These are phyloP conservation scores for Pachycephus smyrnensis DNA, from an alignment of 2,888 invertebrate genomes.

Conservation along the genomic window DNA sequence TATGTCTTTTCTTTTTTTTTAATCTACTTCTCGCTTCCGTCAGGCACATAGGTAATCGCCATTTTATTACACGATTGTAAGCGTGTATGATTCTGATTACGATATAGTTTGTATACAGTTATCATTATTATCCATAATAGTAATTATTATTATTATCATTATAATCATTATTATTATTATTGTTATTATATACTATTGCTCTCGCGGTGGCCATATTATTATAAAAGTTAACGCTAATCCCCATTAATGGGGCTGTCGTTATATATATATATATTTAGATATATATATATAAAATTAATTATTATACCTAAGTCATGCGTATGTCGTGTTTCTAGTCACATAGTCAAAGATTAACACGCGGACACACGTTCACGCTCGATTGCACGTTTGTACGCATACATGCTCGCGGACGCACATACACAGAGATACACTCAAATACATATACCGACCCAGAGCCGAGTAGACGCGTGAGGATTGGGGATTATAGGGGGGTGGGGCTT, in stretches of 20 bases:
- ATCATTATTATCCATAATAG: neutral
- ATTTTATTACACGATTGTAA: too few species aligned
- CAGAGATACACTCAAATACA: too few species aligned
- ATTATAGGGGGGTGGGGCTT: too few species aligned
- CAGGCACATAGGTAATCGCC: too few species aligned
- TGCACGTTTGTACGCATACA: neutral
- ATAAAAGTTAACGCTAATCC: constrained; percentile 31
- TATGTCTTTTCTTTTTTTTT: too few species aligned
- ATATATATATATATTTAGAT: constrained; percentile 27
- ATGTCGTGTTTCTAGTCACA: constrained; percentile 64
- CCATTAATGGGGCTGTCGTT: constrained; percentile 32
- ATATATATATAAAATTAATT: constrained; percentile 37
- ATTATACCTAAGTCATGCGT: constrained; percentile 55
- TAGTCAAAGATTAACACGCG: constrained; percentile 36
- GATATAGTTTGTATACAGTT: too few species aligned
- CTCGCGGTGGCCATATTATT: constrained; percentile 53
- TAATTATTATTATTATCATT: constrained; percentile 31
- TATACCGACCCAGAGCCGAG: too few species aligned
- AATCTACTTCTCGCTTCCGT: too few species aligned
- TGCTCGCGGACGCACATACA: neutral
- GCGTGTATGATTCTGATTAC: too few species aligned
- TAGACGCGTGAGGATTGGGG: too few species aligned
- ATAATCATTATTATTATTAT: constrained; percentile 45
- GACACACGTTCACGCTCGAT: neutral
- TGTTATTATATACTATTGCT: constrained; percentile 39